Evolutionary conservation across 2,888 invertebrate species (phyloP), one percentile per base, ranked within the genome.

Genomic region (Caradrina clavipalpis): DNA sequence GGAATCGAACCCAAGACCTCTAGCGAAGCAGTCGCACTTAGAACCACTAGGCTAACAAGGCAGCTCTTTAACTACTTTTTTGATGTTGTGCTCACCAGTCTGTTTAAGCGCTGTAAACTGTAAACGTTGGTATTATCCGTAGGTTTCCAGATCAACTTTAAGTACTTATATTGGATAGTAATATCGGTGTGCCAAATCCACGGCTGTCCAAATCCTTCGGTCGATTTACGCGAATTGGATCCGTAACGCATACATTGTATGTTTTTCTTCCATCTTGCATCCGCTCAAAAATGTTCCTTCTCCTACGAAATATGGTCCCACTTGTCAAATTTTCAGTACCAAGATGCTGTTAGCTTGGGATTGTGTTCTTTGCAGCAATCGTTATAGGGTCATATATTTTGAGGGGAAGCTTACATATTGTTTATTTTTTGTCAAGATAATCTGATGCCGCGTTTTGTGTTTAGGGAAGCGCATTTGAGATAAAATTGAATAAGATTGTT

Each of bases 381-480:
- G 60, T 80, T 78, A 78, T 74, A 61, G 39, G 50, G 57, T 45
- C 62, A 73, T 68, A 61, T 74, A 68, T 69, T 75, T 67, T 54
- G 39, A 68, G 62, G 19, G 58, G 49, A 64, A 62, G 65, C 56
- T 64, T 64, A 49, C 54, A 68, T 50, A 58, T 53, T 57, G 56
- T 65, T 63, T 77, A 67, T 76, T 73, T 74, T 67, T 69, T 74
- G 26, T 78, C 50, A 56, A 60, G 35, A 66, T 80, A 70, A 75
- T 74, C 47, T 60, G 19, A 61, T 22, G 59, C 31, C 64, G 56
- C 57, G 59, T 50, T 54, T 58, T 51, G 56, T 70, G 59, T 69
- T 67, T 45, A 70, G 39, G 39, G 47, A 65, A 68, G 59, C 54
- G 53, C n/a, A 54, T 21, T 55, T 10, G 10, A 26, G 35, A 55